These are phyloP conservation scores for Apocrypta bakeri DNA, from an alignment of 1,140 invertebrate species.

Conservation along the genomic window DNA sequence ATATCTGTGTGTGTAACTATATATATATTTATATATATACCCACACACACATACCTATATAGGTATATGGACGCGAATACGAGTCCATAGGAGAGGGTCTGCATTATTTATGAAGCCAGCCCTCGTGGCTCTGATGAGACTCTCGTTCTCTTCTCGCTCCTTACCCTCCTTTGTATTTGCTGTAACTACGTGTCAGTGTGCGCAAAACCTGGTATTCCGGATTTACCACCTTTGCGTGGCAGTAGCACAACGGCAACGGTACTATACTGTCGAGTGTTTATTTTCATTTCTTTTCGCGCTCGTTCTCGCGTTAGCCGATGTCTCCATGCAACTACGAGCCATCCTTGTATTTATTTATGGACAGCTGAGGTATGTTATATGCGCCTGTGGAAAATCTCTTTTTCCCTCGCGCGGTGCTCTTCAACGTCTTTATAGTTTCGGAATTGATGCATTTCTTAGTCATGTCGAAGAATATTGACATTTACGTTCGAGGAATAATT, in stretches of 20 bases:
- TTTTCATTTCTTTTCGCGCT: not conserved
- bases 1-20: too few relatives aligned
- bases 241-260: too few relatives aligned
- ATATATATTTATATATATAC: too few relatives aligned
- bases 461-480: not conserved
- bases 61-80: constrained; percentile 36
- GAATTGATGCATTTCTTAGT: not conserved
- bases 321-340: not conserved
- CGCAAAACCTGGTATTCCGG: not conserved
- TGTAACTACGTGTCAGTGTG: not conserved
- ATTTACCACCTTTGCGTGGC: constrained; percentile 21
- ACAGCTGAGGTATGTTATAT: not conserved
- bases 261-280: not conserved
- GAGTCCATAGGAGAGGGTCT: constrained; percentile 56
- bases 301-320: not conserved
- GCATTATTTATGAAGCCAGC: constrained; percentile 71
- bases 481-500: not conserved
- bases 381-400: too few relatives aligned
- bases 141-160: not conserved
- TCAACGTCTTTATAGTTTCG: not conserved
- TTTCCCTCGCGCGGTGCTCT: not conserved
- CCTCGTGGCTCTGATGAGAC: constrained; percentile 60
- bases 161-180: constrained; percentile 2
- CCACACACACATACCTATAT: too few relatives aligned
- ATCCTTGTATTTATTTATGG: not conserved